A percentile compares a stretch with the other conserved stretches of the same genome.
phyloP scores from a whole-genome alignment of 2,888 invertebrate species.

The Acleris laterana region DNA sequence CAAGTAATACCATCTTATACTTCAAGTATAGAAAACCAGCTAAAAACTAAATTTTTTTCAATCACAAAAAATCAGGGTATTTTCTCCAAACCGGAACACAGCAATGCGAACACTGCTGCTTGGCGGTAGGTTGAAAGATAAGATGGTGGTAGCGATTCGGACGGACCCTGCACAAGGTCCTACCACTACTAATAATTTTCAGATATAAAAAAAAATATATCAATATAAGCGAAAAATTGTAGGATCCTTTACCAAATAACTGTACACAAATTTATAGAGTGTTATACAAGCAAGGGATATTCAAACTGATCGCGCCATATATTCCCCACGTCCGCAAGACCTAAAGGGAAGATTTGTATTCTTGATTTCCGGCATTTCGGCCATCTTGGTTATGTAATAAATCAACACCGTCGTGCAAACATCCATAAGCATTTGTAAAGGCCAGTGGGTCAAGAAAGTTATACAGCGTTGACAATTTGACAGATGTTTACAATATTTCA shows the following conservation, averaged over 20 bases:
- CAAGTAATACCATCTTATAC: background rate
- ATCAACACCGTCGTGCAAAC: conserved; percentile 29
- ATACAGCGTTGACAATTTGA: conserved; percentile 20
- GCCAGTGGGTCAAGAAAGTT: conserved; percentile 23
- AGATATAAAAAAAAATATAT: no score
- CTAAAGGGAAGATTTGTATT: conserved; percentile 33
- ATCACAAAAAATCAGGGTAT: no score
- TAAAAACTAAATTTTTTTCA: no score
- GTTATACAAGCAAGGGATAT: conserved; percentile 8
- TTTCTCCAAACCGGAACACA: no score
- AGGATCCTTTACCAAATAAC: background rate
- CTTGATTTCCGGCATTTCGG: conserved; percentile 29
- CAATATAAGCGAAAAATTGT: background rate
- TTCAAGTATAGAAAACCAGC: background rate
- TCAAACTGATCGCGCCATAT: conserved; percentile 20
- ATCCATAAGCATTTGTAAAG: conserved; percentile 22
- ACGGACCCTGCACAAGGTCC: no score
- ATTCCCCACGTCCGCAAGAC: conserved; percentile 17
- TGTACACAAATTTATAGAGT: background rate
- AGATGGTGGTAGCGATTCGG: no score
- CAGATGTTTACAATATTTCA: conserved; percentile 34
- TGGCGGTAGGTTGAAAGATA: no score
- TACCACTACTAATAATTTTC: no score
- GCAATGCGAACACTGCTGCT: no score
- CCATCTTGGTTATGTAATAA: conserved; percentile 29